phyloP scores from a whole-genome alignment of 2,797 vertebrate genomes.

The Urocyon cinereoargenteus region DNA sequence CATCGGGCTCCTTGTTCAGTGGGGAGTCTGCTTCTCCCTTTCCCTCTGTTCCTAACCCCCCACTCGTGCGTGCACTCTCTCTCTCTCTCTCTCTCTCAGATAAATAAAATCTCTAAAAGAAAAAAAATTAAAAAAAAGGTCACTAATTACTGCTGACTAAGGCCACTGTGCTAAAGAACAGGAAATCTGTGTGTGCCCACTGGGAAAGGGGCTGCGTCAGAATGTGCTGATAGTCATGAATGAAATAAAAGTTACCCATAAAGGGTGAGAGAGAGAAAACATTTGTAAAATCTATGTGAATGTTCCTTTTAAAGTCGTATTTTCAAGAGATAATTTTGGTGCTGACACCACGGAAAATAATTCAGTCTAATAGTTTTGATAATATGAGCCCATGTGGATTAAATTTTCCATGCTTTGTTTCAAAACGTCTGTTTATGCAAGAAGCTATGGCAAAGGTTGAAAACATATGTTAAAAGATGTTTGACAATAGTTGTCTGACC shows the following conservation, averaged over 20 bases:
- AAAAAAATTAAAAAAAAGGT: background rate
- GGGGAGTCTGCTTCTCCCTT: background rate
- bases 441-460: conserved; percentile 86
- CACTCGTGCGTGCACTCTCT: background rate
- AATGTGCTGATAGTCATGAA: conserved; percentile 43
- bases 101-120: background rate
- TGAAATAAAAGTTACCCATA: conserved; percentile 61
- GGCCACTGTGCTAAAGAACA: background rate
- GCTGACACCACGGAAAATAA: conserved; percentile 87
- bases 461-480: conserved; percentile 86
- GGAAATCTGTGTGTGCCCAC: background rate
- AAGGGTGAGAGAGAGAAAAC: background rate
- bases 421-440: conserved; percentile 87
- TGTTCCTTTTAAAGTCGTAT: conserved; percentile 84
- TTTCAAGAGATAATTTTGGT: conserved; percentile 82
- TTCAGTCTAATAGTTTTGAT: conserved; percentile 85
- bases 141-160: background rate
- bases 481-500: conserved; percentile 86
- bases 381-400: conserved; percentile 84
- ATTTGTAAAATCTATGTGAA: conserved; percentile 43
- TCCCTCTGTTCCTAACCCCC: background rate
- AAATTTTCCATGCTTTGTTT: conserved; percentile 89
- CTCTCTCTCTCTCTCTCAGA: background rate
- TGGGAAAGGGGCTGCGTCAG: background rate
- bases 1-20: background rate